phyloP scores from a whole-genome alignment of 2,113 vertebrate genomes.

The Erythrocebus patas region DNA sequence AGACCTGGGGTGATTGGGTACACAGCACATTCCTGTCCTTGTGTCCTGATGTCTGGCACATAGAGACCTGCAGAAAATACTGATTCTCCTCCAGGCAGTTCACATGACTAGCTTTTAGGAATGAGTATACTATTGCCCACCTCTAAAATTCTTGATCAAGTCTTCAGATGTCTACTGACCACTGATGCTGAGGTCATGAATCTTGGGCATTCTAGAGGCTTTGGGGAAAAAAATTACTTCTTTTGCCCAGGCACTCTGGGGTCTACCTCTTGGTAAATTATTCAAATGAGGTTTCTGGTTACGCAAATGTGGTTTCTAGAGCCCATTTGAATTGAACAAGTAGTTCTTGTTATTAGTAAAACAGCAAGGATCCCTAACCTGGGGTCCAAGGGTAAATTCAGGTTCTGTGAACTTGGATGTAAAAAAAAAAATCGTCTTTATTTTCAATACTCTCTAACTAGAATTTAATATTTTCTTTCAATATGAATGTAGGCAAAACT shows the following conservation, averaged over 20 bases:
- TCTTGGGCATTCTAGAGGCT: not conserved
- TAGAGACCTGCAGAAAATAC: not conserved
- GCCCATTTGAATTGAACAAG: not conserved
- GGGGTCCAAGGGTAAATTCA: not conserved
- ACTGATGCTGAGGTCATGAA: not conserved
- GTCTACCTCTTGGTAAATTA: not conserved
- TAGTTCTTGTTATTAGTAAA: not conserved
- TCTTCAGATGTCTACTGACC: not conserved
- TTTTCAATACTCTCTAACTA: not conserved
- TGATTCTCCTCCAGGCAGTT: not conserved
- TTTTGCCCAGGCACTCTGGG: not conserved
- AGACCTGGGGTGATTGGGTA: not conserved
- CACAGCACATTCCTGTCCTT: rapidly evolving
- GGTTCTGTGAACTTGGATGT: not conserved
- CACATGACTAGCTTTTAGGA: not conserved
- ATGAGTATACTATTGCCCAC: no score
- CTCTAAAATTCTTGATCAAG: not conserved
- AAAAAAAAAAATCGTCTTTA: not conserved
- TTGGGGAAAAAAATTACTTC: not conserved
- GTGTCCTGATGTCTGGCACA: not conserved
- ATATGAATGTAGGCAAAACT: not conserved
- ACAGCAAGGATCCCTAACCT: not conserved
- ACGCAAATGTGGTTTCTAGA: not conserved
- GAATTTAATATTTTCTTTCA: not conserved
- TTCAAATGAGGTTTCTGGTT: constrained; percentile 7